These are phyloP conservation scores for Peromyscus polionotus DNA, from an alignment of 2,113 vertebrate genomes.

Conservation along the genomic window DNA sequence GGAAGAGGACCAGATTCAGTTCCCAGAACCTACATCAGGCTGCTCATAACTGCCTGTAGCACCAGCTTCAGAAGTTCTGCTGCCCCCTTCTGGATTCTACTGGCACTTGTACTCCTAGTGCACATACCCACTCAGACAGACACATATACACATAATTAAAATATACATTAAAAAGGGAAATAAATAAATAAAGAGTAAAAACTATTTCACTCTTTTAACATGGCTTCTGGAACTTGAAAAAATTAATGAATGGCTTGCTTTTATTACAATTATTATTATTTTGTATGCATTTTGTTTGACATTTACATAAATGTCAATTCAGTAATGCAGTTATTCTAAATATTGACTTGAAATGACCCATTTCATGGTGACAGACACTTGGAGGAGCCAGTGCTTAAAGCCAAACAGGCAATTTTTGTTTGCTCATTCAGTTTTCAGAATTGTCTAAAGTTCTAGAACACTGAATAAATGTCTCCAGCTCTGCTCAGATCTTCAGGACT, in stretches of 20 bases:
- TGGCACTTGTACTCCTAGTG: no score
- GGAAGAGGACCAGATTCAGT: no score
- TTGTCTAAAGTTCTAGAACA: neutral
- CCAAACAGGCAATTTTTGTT: slow-evolving; percentile 4
- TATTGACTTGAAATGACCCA: slow-evolving; percentile 38
- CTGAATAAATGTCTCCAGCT: neutral
- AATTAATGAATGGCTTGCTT: neutral
- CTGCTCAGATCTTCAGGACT: neutral
- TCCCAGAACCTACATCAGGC: no score
- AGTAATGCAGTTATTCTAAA: slow-evolving; percentile 29
- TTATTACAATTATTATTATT: neutral
- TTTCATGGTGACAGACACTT: neutral
- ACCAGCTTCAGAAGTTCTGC: no score
- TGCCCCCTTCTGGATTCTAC: no score
- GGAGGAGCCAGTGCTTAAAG: slow-evolving; percentile 37
- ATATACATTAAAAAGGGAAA: no score
- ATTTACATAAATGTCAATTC: slow-evolving; percentile 31
- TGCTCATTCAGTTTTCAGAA: neutral
- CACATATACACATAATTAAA: no score
- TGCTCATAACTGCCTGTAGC: no score
- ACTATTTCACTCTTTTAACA: no score
- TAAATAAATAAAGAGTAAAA: no score
- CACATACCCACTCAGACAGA: no score
- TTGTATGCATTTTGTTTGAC: slow-evolving; percentile 24
- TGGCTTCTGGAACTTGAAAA: no score